Base-by-base conservation (phyloP, 2,113 vertebrate genomes). In the Gymnarchus niloticus region DNA sequence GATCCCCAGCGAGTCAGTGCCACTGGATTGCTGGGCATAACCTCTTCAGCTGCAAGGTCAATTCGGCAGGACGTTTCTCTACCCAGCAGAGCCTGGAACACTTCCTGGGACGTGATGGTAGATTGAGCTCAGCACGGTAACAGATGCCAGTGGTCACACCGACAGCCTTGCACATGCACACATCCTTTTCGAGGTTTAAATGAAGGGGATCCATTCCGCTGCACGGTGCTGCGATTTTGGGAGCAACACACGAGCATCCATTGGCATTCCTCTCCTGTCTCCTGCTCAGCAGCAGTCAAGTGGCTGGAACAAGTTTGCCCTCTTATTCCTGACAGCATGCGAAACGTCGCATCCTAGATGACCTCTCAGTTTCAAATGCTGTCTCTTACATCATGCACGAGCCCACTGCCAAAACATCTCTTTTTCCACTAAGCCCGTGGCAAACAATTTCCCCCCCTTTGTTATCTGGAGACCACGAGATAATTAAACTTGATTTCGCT, bases 401-500 rank as follows among this genome's bases (percentile, higher is more conserved):
- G 14, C 65, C 41, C 33, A 19, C 65, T 41, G 65, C 65, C 14
- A 41, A 73, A 73, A 19, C 4, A 6, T 28, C 65, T 73, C 1
- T 6, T 10, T 41, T 73, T 73, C 65, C 65, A 41, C 65, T 19
- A 73, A 73, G 65, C 33, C 33, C 28, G 5, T 73, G 65, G 14
- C 65, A 73, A 90, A 82, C 80, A 86, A 73, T 88, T 17, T 87
- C 48, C 49, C 87, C 41, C 0, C 77, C 82, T 4, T 12, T 73
- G 65, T 41, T 17, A 73, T 33, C 65, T 73, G 65, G 65, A 73
- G 65, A 73, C 65, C 65, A 69, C 5, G 65, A 73, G 65, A 73
- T 73, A 41, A 73, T 73, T 73, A 37, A 73, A 73, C 65, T 33
- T 73, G 65, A 73, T 73, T 73, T 33, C 65, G 41, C 12, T 73